These are phyloP conservation scores for Panulirus ornatus DNA, from an alignment of 1,140 invertebrate species.

Conservation along the genomic window DNA sequence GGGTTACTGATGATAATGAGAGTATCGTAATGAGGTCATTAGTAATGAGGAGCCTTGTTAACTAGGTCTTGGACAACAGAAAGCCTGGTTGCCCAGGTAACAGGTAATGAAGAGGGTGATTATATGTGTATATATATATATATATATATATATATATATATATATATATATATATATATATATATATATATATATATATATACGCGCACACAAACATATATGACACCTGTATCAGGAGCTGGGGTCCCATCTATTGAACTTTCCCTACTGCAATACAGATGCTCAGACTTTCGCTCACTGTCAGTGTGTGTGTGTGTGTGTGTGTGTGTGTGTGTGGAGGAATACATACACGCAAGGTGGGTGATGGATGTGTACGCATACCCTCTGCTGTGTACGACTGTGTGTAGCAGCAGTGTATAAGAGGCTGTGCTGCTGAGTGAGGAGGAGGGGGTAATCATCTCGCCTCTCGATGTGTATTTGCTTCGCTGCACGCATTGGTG, in stretches of 20 bases:
- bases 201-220: too few relatives aligned
- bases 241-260: background rate
- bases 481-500: too few relatives aligned
- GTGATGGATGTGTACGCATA: background rate
- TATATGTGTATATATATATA: background rate
- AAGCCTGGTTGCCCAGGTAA: too few relatives aligned
- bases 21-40: too few relatives aligned
- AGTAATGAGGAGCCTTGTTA: too few relatives aligned
- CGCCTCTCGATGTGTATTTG: too few relatives aligned
- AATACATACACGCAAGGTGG: background rate
- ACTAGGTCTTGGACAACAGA: too few relatives aligned
- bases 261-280: background rate
- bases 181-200: constrained; percentile 14
- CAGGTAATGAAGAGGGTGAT: background rate
- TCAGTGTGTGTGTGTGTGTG: constrained; percentile 1
- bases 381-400: background rate
- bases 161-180: constrained; percentile 3
- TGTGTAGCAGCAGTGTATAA: background rate
- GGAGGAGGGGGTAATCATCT: too few relatives aligned
- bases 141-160: constrained; percentile 11
- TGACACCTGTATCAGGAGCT: too few relatives aligned
- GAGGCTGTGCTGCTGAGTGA: too few relatives aligned
- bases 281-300: background rate
- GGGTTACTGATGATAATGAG: too few relatives aligned
- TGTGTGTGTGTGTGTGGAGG: background rate